Evolutionary conservation across 2,797 vertebrate genomes (phyloP), one percentile per base, ranked within the genome.

Genomic region (Myotis pilosus): DNA sequence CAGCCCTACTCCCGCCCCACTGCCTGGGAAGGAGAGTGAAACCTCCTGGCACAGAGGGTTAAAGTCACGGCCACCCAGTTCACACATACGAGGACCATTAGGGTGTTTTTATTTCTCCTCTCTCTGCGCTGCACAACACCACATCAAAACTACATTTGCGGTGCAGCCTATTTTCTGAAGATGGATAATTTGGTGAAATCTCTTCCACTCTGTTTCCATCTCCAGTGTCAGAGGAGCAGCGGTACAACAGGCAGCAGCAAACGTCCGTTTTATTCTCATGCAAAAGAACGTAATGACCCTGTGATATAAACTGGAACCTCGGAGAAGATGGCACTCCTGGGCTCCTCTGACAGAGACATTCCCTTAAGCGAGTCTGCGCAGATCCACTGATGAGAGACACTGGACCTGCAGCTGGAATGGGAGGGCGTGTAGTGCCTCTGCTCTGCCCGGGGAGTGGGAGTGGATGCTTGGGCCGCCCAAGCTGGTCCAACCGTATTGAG

Each of bases 221-320:
- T 97, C 96, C 51, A 71, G 36, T 88, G 93, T 97, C 94, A 96
- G 98, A 95, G 83, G 95, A 98, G 96, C 87, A 75, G 94, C 82
- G 93, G 90, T 96, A 93, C 87, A 0, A 93, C 85, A 6, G 33
- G 83, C 96, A 94, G 94, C 84, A 87, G 98, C 75, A 88, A 97
- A 97, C 97, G 94, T 97, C 97, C 97, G 97, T 98, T 98, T 98
- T 97, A 98, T 97, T 97, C 97, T 96, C 97, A 95, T 98, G 97
- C 94, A 97, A 97, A 96, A 87, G 94, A 97, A 97, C 76, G 96
- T 97, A 97, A 95, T 95, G 85, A 96, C 96, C 96, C 97, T 97
- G 96, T 96, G 97, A 97, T 94, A 98, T 57, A 94, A 96, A 98
- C 98, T 94, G 97, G 98, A 98, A 97, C 97, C 95, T 95, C 44